Base-by-base conservation (phyloP, 2,113 vertebrate genomes). In the Cygnus buccinator region DNA sequence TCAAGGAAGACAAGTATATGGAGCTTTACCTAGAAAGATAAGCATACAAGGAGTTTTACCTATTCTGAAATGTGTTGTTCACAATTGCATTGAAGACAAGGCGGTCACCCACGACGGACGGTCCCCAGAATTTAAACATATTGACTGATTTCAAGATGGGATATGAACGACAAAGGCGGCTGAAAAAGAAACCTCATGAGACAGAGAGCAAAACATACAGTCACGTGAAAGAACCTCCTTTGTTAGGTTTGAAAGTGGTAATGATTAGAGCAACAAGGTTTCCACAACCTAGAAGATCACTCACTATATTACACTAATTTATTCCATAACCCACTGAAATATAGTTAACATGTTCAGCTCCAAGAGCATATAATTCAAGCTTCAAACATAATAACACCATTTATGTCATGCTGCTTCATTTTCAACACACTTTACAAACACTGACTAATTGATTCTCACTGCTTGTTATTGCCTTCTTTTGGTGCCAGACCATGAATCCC, bases 101-200 rank as follows among this genome's bases (percentile, higher is more conserved):
- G 25, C 97, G 96, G 88, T 99, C 98, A 13, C 98, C 98, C 29
- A 98, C 95, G 0, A 97, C 68, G 2, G 98, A 99, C 0, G 98
- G 98, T 26, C 98, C 98, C 91, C 97, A 97, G 92, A 98, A 98
- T 61, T 98, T 98, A 91, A 98, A 98, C 98, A 98, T 99, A 59
- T 98, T 98, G 29, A 99, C 98, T 0, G 98, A 97, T 78, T 97
- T 98, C 77, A 98, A 91, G 71, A 97, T 10, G 7, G 97, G 97
- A 50, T 98, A 96, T 0, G 86, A 97, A 26, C 0, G 46, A 83
- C 98, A 98, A 21, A 99, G 97, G 46, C 93, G 96, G 62, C 98
- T 98, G 93, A 22, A 76, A 87, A 82, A 72, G 68, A 78, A 77
- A 44, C 25, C 11, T 54, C 48, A 19, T 75, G 31, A 87, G 9